Evolutionary conservation across 1,140 invertebrate genomes (phyloP), one percentile per base, ranked within the genome.

Genomic region (Drosophila chauvacae): DNA sequence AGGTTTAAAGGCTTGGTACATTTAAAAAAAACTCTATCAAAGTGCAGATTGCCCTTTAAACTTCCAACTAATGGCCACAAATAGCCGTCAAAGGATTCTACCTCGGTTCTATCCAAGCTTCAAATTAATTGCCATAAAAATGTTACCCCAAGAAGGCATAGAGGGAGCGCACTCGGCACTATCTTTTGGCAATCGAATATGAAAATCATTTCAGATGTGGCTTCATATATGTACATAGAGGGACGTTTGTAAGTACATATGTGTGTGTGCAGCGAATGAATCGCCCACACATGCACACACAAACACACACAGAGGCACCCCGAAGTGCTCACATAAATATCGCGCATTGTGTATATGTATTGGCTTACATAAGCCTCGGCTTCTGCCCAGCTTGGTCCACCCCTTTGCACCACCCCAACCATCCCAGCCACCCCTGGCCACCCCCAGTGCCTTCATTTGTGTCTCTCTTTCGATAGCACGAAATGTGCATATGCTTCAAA

Each of bases 401-500:
- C 71, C 53, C 61, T 51, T 45, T 20, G 56, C 56, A 44, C 47
- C 69, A 51, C 18, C 47, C 33, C 48, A 39, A 5, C 30, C 44
- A 37, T 28, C 41, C 20, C 26, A 4, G 44, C 58, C 58, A 61
- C 39, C 41, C 33, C 7, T 11, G 11, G 48, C 18, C 77, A n/a
- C 57, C 26, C 45, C 33, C 48, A 16, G 41, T 53, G 45, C 55
- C 51, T 41, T 23, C 42, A 33, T 69, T 48, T 74, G 45, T 85
- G 62, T 87, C 75, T 60, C 51, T 81, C 66, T 47, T 42, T 63
- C 62, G 83, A 87, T 87, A 88, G 83, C 80, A 87, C 83, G 83
- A 87, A 87, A 87, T 87, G 83, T 87, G 83, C 83, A 87, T 87
- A 87, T 87, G 83, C 65, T 87, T 88, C 75, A 83, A 83, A 87